Evolutionary conservation across 2,888 invertebrate species (phyloP).

Genomic region (Pterostichus niger): DNA sequence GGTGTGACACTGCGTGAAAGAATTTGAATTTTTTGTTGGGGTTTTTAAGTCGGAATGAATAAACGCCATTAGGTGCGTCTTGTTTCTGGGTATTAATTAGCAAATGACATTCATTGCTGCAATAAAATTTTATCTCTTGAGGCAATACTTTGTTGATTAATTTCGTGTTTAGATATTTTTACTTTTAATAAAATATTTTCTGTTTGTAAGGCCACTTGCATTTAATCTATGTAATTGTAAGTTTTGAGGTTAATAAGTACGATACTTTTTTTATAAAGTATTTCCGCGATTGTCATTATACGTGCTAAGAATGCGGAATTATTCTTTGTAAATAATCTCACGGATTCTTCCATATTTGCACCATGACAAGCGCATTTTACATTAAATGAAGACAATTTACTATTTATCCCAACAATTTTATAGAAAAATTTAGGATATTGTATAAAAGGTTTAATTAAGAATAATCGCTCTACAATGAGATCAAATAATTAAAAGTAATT

Average conservation of each 20-base stretch:
- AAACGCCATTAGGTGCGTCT: slow-evolving; percentile 15
- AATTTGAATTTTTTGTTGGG: slow-evolving; percentile 33
- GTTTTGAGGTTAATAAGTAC: slow-evolving; percentile 24
- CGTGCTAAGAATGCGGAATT: slow-evolving; percentile 35
- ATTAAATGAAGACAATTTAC: not conserved
- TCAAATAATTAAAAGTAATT: slow-evolving; percentile 18
- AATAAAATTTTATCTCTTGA: slow-evolving; percentile 29
- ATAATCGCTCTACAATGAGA: slow-evolving; percentile 17
- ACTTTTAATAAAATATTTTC: too few relatives aligned
- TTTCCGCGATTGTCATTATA: slow-evolving; percentile 21
- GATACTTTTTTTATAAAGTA: not conserved
- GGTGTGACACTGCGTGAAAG: slow-evolving; percentile 60
- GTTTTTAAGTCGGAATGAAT: not conserved
- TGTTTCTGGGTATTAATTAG: slow-evolving; percentile 34
- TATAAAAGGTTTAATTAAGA: slow-evolving; percentile 13
- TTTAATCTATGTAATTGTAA: not conserved
- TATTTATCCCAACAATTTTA: not conserved
- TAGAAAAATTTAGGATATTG: slow-evolving; percentile 22
- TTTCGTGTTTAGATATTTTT: not conserved
- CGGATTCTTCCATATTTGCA: not conserved
- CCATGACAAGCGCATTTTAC: slow-evolving; percentile 6
- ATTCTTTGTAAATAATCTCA: not conserved
- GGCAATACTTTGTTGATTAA: not conserved
- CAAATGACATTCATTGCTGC: slow-evolving; percentile 38
- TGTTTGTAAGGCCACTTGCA: not conserved